These are phyloP conservation scores for Tauraco erythrolophus DNA, from an alignment of 2,113 vertebrate species.

Conservation along the genomic window DNA sequence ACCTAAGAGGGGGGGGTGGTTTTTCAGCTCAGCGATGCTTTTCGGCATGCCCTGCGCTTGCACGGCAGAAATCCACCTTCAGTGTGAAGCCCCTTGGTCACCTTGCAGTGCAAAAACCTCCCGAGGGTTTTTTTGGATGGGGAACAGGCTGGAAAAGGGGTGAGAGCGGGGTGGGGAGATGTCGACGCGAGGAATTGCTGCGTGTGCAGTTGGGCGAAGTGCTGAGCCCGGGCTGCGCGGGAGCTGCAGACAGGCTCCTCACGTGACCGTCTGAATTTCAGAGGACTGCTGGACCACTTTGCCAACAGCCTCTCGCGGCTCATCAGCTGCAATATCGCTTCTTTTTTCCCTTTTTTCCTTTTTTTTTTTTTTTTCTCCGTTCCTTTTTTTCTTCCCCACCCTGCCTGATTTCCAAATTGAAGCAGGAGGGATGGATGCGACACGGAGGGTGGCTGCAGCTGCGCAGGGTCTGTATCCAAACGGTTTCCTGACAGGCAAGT, in stretches of 20 bases:
- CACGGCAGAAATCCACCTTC: neutral
- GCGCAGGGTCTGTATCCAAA: slow-evolving; percentile 24
- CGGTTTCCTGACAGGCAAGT: slow-evolving; percentile 50
- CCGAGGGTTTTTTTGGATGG: neutral
- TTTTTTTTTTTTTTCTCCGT: too few relatives aligned
- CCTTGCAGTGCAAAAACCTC: neutral
- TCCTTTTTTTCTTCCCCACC: neutral
- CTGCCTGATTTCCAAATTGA: neutral
- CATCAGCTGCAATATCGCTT: slow-evolving; percentile 30
- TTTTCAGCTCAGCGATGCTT: neutral
- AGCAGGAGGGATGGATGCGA: neutral
- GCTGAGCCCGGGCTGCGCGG: slow-evolving; percentile 11
- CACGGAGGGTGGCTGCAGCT: slow-evolving; percentile 35
- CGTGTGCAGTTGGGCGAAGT: slow-evolving; percentile 21
- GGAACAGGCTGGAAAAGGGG: neutral
- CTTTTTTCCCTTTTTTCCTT: rapidly evolving
- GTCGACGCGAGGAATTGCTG: neutral
- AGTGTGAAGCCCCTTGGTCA: neutral
- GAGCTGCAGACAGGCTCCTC: slow-evolving; percentile 41
- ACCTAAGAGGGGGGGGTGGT: neutral
- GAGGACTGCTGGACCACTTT: slow-evolving; percentile 55
- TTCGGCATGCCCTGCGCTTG: rapidly evolving
- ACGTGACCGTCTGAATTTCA: slow-evolving; percentile 60
- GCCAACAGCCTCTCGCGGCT: slow-evolving; percentile 1
- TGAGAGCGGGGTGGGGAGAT: neutral